Conservation (phyloP, 53 echinoderm and acorn worm genomes). For the Pentamera pediparva region DNA sequence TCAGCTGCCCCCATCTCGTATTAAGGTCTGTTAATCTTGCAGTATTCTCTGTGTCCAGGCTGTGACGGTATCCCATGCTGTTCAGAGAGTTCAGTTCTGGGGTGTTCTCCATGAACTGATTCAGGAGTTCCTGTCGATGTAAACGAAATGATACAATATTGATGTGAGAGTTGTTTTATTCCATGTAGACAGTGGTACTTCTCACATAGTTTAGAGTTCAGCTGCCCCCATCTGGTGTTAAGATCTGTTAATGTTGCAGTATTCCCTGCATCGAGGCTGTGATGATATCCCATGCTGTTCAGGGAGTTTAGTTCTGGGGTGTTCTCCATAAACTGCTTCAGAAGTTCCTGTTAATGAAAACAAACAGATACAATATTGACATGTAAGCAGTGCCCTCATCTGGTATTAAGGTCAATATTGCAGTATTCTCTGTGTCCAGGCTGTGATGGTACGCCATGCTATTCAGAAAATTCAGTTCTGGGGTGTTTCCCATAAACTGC, state of each 20-base stretch:
- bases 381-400: constrained; percentile 82
- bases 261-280: constrained; percentile 75
- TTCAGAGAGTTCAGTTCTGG: constrained; percentile 78
- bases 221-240: constrained; percentile 77
- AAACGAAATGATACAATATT: no score
- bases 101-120: constrained; percentile 69
- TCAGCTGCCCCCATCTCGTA: constrained; percentile 74
- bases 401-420: constrained; percentile 63
- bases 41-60: constrained; percentile 69
- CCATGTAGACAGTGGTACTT: constrained; percentile 92
- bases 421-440: constrained; percentile 67
- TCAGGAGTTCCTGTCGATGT: no score
- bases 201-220: constrained; percentile 74
- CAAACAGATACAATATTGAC: no score
- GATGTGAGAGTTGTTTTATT: no score
- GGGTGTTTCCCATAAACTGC: constrained; percentile 67
- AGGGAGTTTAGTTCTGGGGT: constrained; percentile 73
- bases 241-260: constrained; percentile 56
- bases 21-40: constrained; percentile 62
- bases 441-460: constrained; percentile 92
- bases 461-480: constrained; percentile 76
- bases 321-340: constrained; percentile 75
- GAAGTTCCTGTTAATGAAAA: no score
- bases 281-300: constrained; percentile 89
- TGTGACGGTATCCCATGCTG: constrained; percentile 87